Evolutionary conservation across 2,113 vertebrate species (phyloP), one percentile per base, ranked within the genome.

Genomic region (Puffinus mauretanicus): DNA sequence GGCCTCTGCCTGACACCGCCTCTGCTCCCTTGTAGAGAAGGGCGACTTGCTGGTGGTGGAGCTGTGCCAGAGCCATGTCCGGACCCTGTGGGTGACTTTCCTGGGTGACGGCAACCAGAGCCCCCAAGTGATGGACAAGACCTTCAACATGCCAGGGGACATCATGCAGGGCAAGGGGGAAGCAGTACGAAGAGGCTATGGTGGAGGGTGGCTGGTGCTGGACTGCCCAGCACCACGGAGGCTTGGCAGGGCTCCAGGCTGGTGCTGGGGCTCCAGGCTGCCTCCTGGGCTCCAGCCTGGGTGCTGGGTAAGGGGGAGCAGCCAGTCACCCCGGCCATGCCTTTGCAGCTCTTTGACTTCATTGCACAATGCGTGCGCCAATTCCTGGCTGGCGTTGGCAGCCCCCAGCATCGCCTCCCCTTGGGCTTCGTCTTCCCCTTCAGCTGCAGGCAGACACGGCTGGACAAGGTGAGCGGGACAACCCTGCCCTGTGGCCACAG

Each of bases 401-500:
- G 91, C 51, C 66, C 82, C 17, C 76, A 94, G 36, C 27, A 90
- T 29, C 86, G 8, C 44, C 95, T 99, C 5, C 98, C 98, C 47
- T 92, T 99, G 82, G 98, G 99, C 38, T 99, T 99, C 57, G 98
- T 96, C 83, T 99, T 99, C 97, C 99, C 99, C 27, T 99, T 99
- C 93, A 98, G 96, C 92, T 99, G 99, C 86, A 96, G 87, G 60
- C 98, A 99, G 96, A 98, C 82, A 0, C 93, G 87, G 24, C 98
- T 99, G 54, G 98, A 98, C 92, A 98, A 97, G 99, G 99, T 99
- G 84, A 97, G 95, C 8, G 22, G 55, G 36, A 72, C 17, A 55
- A 13, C 27, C 54, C 49, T 24, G 32, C 24, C 15, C 44, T 1
- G 10, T 6, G 49, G 17, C 62, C 44, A 14, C 3, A 1, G 49